phyloP scores from a whole-genome alignment of 2,888 invertebrate genomes.

The Xestia c-nigrum region DNA sequence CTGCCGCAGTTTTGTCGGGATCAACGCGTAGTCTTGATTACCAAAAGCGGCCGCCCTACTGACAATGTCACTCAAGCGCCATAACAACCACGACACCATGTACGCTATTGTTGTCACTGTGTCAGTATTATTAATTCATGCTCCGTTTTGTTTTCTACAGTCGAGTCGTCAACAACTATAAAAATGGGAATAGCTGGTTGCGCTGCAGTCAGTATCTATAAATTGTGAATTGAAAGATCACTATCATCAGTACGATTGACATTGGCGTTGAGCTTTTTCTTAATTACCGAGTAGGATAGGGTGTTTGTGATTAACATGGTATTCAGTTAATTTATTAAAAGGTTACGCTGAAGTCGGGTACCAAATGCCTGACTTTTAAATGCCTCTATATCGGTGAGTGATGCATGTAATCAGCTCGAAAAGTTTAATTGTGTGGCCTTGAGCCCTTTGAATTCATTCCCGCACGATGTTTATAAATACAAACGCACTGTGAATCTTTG shows the following conservation, averaged over 20 bases:
- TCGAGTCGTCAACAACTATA: not conserved
- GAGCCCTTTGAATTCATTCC: not conserved
- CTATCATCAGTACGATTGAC: not conserved
- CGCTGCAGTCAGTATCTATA: not conserved
- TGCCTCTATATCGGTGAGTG: not conserved
- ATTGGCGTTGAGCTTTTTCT: not conserved
- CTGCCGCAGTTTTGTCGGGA: not conserved
- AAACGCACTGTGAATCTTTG: not conserved
- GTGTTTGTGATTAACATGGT: not conserved
- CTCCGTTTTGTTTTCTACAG: not conserved
- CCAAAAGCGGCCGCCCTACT: not conserved
- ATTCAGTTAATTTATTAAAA: not conserved
- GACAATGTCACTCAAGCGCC: not conserved
- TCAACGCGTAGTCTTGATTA: not conserved
- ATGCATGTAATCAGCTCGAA: not conserved
- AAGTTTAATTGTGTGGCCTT: not conserved
- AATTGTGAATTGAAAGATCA: conserved; percentile 7
- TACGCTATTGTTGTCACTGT: not conserved
- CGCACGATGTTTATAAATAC: not conserved
- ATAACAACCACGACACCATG: not conserved
- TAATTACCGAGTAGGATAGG: not conserved
- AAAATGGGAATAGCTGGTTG: not conserved
- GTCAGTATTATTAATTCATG: not conserved
- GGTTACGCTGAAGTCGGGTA: not conserved
- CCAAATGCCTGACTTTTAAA: not conserved